Conservation (phyloP, 2,113 vertebrate species). For the Polyodon spathula region DNA sequence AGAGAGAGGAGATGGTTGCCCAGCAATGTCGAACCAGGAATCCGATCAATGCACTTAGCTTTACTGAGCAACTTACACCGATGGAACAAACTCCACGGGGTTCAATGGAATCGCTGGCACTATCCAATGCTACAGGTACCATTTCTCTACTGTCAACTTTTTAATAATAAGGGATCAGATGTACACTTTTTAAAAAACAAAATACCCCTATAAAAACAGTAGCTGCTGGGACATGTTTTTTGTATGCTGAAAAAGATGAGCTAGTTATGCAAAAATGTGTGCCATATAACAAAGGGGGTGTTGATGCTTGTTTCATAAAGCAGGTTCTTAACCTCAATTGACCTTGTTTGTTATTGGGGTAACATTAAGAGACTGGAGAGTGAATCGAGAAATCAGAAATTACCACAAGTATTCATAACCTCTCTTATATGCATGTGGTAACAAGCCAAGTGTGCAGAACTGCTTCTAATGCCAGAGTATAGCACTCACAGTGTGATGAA, state of each 20-base stretch:
- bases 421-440: no score
- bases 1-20: constrained; percentile 54
- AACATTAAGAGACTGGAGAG: no score
- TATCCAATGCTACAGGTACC: constrained; percentile 87
- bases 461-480: no score
- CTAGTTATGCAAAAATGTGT: not conserved
- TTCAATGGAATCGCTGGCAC: constrained; percentile 86
- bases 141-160: constrained; percentile 9
- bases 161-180: not conserved
- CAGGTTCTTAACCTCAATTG: no score
- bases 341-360: no score
- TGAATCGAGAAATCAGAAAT: no score
- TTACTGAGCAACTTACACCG: constrained; percentile 78
- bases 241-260: constrained; percentile 1
- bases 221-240: no score
- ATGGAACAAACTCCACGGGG: constrained; percentile 83
- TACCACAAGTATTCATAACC: no score
- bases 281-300: no score
- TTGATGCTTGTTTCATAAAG: no score
- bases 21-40: constrained; percentile 80
- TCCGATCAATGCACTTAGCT: constrained; percentile 85
- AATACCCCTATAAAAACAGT: not conserved
- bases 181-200: constrained; percentile 7
- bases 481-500: no score
- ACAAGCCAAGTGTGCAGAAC: no score